These are phyloP conservation scores for Acrocephalus arundinaceus DNA, from an alignment of 2,113 vertebrate species.

Conservation along the genomic window DNA sequence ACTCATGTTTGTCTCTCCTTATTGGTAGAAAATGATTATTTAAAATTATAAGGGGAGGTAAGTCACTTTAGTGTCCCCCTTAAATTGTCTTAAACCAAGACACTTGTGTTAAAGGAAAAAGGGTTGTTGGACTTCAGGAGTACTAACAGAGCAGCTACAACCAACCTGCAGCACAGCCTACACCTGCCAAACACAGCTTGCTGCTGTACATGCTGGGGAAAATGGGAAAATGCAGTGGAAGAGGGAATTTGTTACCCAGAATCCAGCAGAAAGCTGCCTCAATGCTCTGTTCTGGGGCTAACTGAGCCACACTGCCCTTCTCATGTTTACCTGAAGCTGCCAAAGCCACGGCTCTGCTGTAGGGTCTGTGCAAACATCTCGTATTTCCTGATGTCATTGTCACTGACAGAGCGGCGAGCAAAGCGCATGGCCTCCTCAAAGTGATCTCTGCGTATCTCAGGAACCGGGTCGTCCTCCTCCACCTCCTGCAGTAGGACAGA, in stretches of 20 bases:
- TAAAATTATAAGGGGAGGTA: background rate
- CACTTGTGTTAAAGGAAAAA: background rate
- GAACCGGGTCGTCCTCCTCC: conserved; percentile 94
- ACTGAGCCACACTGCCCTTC: background rate
- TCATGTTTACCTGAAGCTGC: conserved; percentile 91
- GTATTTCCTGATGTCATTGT: conserved; percentile 97
- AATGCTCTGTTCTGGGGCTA: background rate
- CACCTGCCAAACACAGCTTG: background rate
- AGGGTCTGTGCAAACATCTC: conserved; percentile 98
- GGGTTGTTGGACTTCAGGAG: background rate
- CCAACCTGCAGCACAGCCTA: background rate
- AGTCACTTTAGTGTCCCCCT: background rate
- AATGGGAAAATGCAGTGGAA: background rate
- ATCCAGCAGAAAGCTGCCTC: background rate
- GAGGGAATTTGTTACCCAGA: background rate
- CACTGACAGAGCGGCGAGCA: conserved; percentile 94
- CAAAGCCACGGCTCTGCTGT: conserved; percentile 96
- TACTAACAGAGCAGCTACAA: background rate
- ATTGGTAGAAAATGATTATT: background rate
- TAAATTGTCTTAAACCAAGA: background rate
- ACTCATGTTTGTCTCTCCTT: background rate
- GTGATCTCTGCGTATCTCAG: conserved; percentile 95
- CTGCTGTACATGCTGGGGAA: background rate
- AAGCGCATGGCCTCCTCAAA: conserved; percentile 98
- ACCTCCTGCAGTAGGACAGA: conserved; percentile 80